Base-by-base conservation (phyloP, 2,888 invertebrate genomes). In the Trachelus tabidus region DNA sequence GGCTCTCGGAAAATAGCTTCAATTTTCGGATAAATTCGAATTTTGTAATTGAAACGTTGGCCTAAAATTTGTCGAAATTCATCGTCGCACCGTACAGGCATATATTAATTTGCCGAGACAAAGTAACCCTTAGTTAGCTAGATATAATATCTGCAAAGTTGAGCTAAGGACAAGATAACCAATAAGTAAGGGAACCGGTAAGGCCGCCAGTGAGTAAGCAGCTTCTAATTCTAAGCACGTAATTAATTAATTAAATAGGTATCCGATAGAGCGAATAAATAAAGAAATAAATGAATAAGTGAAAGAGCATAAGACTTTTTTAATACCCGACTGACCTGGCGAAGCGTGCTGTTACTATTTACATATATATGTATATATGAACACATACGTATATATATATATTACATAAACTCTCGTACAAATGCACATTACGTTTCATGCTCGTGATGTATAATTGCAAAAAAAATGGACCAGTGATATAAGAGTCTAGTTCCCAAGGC, bases 341-440 rank as follows among this genome's bases (percentile, higher is more conserved):
- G 87, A 88, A 89, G 89, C 89, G 89, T 89, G 89, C 89, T 87
- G 85, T 88, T 89, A 89, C 88, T 90, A 88, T 90, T 88, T 88
- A 89, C 87, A 89, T 88, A 86, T 73, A 35, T 35, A 35, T 35
- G 3, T 35, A 12, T 35, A 35, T 12, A 35, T 35, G 3, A 34
- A 34, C 11, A 34, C 34, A 34, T 34, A 35, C 35, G 75, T 74
- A 34, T 75, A 71, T 79, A 82, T 82, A 82, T 84, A 77, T 80
- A 81, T 33, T 73, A 37, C 9, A 56, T 56, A 56, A 56, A 56
- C 23, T 56, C 40, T 31, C 34, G 30, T 71, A 30, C 71, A 71
- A 12, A 71, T 31, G 30, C 23, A 71, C 71, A 34, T 23, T 71
- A 34, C 71, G 71, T 33, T 71, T 31, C 34, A 71, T 71, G 71